Evolutionary conservation across 2,113 vertebrate species (phyloP).

Genomic region (Oxyura jamaicensis): DNA sequence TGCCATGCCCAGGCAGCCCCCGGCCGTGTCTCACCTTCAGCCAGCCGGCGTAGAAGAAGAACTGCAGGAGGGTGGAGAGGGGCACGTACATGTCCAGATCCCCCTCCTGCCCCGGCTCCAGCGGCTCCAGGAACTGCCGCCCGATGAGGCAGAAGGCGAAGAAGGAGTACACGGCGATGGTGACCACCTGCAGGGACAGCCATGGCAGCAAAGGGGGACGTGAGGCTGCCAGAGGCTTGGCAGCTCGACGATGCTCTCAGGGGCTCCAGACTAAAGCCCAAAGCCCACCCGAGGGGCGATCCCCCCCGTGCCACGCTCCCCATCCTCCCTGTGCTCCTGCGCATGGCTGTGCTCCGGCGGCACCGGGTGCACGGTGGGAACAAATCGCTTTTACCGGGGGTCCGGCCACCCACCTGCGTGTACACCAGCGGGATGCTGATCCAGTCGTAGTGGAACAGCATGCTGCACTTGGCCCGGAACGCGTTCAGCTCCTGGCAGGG

Average conservation of each 20-base stretch:
- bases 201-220: neutral
- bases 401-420: slow-evolving; percentile 81
- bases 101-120: slow-evolving; percentile 52
- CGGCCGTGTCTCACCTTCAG: slow-evolving; percentile 79
- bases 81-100: slow-evolving; percentile 86
- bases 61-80: slow-evolving; percentile 88
- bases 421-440: slow-evolving; percentile 92
- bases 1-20: neutral
- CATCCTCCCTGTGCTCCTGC: neutral
- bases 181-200: slow-evolving; percentile 81
- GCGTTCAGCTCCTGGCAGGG: slow-evolving; percentile 87
- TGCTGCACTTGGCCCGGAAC: slow-evolving; percentile 87
- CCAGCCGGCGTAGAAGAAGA: slow-evolving; percentile 92
- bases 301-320: neutral
- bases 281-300: neutral
- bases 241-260: accelerated
- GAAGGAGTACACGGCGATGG: slow-evolving; percentile 88
- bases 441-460: slow-evolving; percentile 92
- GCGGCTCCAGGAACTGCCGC: slow-evolving; percentile 84
- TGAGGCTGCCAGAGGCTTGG: accelerated
- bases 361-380: neutral
- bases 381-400: neutral
- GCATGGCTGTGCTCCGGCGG: neutral
- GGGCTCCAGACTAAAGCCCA: neutral
- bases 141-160: slow-evolving; percentile 87